Evolutionary conservation across 2,113 vertebrate species (phyloP), one percentile per base, ranked within the genome.

Genomic region (Podocnemis expansa): DNA sequence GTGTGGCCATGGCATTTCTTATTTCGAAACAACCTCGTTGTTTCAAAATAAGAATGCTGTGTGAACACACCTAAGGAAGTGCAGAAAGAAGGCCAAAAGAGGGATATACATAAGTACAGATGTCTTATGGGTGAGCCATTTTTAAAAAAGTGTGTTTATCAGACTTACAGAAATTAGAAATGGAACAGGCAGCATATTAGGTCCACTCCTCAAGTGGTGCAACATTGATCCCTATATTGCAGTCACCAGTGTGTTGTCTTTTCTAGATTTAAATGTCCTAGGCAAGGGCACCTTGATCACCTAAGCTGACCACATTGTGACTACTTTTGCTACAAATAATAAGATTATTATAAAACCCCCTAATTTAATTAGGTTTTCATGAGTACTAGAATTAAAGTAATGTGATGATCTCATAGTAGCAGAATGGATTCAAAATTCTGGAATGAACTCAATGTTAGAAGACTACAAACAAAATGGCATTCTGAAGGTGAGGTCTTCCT

Each of bases 401-500:
- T 70, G 84, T 93, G 22, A 43, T 75, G 82, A 43, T 34, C 13
- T 85, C 83, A 12, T 31, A 83, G 92, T 91, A 88, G 60, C 70
- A n/a, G 52, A 91, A 85, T 92, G 0, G 0, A 2, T 90, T 86
- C 5, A 3, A 1, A 67, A 63, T 38, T 49, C 21, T 75, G 24
- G 24, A 43, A 43, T 75, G 70, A 70, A 34, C 55, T n/a, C n/a
- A n/a, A 90, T 52, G 78, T 92, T 6, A 84, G 49, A 93, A 91
- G 38, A 43, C 85, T 93, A 94, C 82, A 91, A 79, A 63, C 31
- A 85, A 87, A 58, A 19, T 88, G 87, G 79, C 93, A 94, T 81
- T 93, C n/a, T 93, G 88, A 96, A 89, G 84, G 94, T 60, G 93
- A 96, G 91, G 83, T 43, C 95, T 96, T 91, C 91, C 91, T 96